Percentiles rank a stretch among this genome's conserved stretches.
Evolutionary conservation across 2,113 vertebrate genomes (phyloP).

Genomic region (Sturnira hondurensis): DNA sequence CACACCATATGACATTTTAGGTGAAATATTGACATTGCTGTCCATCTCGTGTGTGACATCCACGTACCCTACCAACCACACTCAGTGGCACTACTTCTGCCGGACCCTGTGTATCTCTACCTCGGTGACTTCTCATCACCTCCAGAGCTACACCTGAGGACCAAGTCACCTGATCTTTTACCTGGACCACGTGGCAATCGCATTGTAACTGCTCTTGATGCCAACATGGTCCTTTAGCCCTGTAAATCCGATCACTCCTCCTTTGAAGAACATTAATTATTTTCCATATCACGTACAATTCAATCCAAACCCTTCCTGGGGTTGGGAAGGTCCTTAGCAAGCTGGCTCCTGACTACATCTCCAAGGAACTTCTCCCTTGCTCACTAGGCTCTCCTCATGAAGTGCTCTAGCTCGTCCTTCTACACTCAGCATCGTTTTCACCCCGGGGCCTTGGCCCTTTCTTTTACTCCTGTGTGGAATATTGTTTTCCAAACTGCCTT

Average conservation of each 20-base stretch:
- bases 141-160: not conserved
- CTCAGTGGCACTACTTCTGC: no score
- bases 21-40: no score
- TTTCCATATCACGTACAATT: not conserved
- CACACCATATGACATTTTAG: no score
- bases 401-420: not conserved
- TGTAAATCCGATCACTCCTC: not conserved
- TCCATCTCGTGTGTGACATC: no score
- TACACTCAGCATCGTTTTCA: not conserved
- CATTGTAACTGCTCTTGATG: not conserved
- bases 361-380: not conserved
- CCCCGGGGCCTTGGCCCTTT: not conserved
- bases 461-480: not conserved
- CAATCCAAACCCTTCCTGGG: not conserved
- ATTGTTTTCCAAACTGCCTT: not conserved
- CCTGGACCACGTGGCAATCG: not conserved
- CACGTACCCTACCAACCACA: no score
- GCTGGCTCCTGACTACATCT: not conserved
- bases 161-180: not conserved
- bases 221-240: not conserved
- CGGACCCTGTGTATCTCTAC: not conserved
- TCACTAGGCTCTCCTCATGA: not conserved
- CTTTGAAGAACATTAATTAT: not conserved
- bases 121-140: not conserved
- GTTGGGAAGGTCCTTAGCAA: not conserved